phyloP scores from a whole-genome alignment of 2,888 invertebrate genomes.

The Ophion ventricosus region DNA sequence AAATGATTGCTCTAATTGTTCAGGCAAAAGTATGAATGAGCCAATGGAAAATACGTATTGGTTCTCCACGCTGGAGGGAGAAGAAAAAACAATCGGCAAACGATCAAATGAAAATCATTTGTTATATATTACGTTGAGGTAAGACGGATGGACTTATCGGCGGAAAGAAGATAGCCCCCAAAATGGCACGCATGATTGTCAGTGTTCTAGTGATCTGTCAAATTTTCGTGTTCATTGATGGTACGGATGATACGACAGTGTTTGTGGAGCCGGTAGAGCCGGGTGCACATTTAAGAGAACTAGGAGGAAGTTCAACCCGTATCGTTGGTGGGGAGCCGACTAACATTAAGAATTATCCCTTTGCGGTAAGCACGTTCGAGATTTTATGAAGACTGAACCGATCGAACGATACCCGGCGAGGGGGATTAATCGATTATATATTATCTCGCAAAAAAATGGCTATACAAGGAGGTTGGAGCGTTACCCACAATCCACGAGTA shows the following conservation, averaged over 20 bases:
- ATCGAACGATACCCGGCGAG: neutral
- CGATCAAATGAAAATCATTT: conserved; percentile 15
- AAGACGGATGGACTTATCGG: conserved; percentile 1
- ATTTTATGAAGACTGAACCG: conserved; percentile 8
- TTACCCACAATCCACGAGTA: too few relatives aligned
- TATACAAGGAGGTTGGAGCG: too few relatives aligned
- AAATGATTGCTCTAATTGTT: too few relatives aligned
- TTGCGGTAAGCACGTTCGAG: conserved; percentile 67
- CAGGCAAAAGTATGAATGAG: too few relatives aligned
- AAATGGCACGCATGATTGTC: conserved; percentile 24
- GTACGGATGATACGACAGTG: conserved; percentile 18
- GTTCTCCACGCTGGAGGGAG: neutral
- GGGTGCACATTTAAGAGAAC: neutral
- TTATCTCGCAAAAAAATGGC: too few relatives aligned
- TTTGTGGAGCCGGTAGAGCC: neutral
- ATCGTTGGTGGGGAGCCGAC: conserved; percentile 74
- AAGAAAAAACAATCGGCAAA: conserved; percentile 28
- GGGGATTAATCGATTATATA: too few relatives aligned
- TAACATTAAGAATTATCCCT: conserved; percentile 74
- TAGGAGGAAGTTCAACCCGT: conserved; percentile 62
- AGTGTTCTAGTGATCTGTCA: conserved; percentile 51
- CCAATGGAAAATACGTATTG: too few relatives aligned
- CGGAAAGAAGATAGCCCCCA: neutral
- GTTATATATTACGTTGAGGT: neutral
- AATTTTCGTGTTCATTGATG: conserved; percentile 39